Conservation (phyloP, 2,113 vertebrate species). For the Ictalurus furcatus region DNA sequence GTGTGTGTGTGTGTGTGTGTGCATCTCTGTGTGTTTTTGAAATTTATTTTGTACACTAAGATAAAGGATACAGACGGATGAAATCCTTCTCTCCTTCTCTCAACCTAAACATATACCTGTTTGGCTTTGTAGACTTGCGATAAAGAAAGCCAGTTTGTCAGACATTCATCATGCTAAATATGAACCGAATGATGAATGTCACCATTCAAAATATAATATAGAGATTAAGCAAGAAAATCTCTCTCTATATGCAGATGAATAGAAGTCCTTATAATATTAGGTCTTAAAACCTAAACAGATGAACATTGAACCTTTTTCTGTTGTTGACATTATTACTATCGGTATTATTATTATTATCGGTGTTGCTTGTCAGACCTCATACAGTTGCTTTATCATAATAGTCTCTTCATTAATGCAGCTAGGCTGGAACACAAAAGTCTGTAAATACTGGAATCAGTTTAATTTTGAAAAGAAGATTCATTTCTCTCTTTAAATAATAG, state of each 20-base stretch:
- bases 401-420: background rate
- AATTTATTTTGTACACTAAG: background rate
- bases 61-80: background rate
- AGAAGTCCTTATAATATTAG: background rate
- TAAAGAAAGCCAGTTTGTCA: background rate
- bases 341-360: background rate
- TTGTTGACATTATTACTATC: background rate
- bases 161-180: background rate
- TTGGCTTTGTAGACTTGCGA: background rate
- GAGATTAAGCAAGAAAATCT: background rate
- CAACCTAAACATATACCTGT: background rate
- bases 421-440: background rate
- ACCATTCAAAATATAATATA: background rate
- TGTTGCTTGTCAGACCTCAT: background rate
- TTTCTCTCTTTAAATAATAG: background rate
- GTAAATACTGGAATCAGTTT: background rate
- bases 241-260: background rate
- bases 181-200: background rate
- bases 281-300: background rate
- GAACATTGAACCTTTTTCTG: background rate
- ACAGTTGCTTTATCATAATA: background rate
- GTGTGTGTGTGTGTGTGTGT: background rate
- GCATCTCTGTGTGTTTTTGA: background rate
- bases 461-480: background rate
- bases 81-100: background rate